phyloP scores from a whole-genome alignment of 2,888 invertebrate species.

The Cheilosia soror region DNA sequence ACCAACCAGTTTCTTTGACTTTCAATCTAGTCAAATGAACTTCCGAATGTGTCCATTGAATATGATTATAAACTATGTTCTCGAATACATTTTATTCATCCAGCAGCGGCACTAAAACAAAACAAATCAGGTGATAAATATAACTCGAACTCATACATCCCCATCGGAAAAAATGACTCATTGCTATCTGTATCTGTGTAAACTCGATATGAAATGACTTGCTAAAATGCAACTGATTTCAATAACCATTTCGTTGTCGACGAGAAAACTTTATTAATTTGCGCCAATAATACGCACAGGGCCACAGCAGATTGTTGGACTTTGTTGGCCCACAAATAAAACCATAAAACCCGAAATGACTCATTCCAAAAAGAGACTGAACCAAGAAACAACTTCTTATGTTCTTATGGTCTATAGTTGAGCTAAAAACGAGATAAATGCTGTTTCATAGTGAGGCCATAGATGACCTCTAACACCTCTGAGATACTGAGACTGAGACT shows the following conservation, averaged over 20 bases:
- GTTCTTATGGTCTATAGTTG: conserved; percentile 3
- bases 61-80: too few relatives aligned
- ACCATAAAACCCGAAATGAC: conserved; percentile 35
- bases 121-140: too few relatives aligned
- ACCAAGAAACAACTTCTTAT: conserved; percentile 22
- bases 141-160: too few relatives aligned
- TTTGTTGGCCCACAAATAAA: conserved; percentile 39
- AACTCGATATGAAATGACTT: not conserved
- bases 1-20: too few relatives aligned
- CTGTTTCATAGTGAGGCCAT: conserved; percentile 12
- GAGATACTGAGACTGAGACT: not conserved
- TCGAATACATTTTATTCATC: too few relatives aligned
- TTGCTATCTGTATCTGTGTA: not conserved
- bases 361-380: conserved; percentile 20
- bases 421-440: conserved; percentile 35
- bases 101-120: too few relatives aligned
- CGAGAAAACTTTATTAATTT: not conserved
- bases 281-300: not conserved
- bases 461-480: conserved; percentile 21
- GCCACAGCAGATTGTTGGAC: not conserved
- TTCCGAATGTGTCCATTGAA: too few relatives aligned
- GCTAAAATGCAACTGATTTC: too few relatives aligned
- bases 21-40: not conserved
- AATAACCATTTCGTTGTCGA: not conserved
- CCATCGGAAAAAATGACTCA: not conserved